Evolutionary conservation across 64 coral and sea anemone genomes (phyloP), one percentile per base, ranked within the genome.

Genomic region (Anthopleura sola): DNA sequence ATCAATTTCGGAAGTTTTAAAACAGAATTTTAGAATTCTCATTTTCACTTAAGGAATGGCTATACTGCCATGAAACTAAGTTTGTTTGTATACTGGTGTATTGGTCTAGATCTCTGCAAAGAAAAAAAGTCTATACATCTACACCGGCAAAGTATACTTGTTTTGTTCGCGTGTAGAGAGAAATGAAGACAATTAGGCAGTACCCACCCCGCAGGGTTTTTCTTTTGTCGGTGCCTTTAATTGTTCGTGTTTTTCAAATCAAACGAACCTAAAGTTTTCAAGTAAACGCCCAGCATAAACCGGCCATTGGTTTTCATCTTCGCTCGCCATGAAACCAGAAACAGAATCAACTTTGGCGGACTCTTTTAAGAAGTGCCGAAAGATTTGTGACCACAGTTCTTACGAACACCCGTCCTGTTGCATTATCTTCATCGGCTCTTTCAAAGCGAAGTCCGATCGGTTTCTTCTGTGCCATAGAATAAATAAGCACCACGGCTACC

Each of bases 341-440:
- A 62, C 58, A 26, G 24, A 62, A 21, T 62, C 13, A 62, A 62
- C 58, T 62, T 62, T n/a, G n/a, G 24, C 58, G 24, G 58, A 28
- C 58, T 26, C n/a, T 62, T 21, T 58, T 10, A 0, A 36, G 66
- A 32, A 71, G 28, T 71, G 28, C 66, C 66, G 31, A 71, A 71
- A 71, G 14, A 71, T 29, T 31, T 32, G 66, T 71, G 66, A 32
- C 28, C 31, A 71, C 34, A 29, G 29, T 16, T 12, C 26, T 71
- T 71, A 29, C 7, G 28, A 71, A 16, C 66, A 71, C 66, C 66
- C 66, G 28, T 71, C 66, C 66, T 71, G 66, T 71, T 14, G 29
- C 28, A 32, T 71, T 71, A 71, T 71, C 66, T 71, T 8, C 7
- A 71, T 34, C 66, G 66, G 66, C 66, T 71, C 66, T 71, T 71